Evolutionary conservation across 2,888 invertebrate genomes (phyloP).

Genomic region (Globia sparganii): DNA sequence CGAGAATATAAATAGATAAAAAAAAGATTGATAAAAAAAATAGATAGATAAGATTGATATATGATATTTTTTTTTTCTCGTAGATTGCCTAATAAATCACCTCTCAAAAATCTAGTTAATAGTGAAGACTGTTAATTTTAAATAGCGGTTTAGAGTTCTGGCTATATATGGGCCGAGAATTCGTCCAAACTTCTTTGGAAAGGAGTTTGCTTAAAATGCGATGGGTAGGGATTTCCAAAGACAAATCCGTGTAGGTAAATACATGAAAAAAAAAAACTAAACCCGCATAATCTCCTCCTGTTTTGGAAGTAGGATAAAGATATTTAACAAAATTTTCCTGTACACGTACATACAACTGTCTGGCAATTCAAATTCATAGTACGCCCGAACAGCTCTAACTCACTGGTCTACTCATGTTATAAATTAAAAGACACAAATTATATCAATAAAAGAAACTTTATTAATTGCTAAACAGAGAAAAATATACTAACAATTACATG

Average conservation of each 20-base stretch:
- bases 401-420: not conserved
- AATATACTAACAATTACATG: conserved; percentile 84
- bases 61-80: too few species aligned
- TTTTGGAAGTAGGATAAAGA: not conserved
- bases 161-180: not conserved
- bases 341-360: not conserved
- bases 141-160: not conserved
- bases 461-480: conserved; percentile 84
- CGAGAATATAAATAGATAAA: too few species aligned
- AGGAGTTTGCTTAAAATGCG: not conserved
- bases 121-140: not conserved
- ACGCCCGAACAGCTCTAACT: not conserved
- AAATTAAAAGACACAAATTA: conserved; percentile 38
- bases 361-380: not conserved
- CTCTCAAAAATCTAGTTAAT: not conserved
- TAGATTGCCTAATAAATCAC: not conserved
- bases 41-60: too few species aligned
- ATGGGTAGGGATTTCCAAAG: not conserved
- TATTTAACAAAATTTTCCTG: not conserved
- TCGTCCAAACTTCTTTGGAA: not conserved
- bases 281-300: not conserved
- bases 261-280: not conserved
- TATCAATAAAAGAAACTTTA: conserved; percentile 88
- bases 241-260: not conserved
- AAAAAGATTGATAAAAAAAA: too few species aligned